Evolutionary conservation across 2,888 invertebrate genomes (phyloP), one percentile per base, ranked within the genome.

Genomic region (Drosophila imparisetae): DNA sequence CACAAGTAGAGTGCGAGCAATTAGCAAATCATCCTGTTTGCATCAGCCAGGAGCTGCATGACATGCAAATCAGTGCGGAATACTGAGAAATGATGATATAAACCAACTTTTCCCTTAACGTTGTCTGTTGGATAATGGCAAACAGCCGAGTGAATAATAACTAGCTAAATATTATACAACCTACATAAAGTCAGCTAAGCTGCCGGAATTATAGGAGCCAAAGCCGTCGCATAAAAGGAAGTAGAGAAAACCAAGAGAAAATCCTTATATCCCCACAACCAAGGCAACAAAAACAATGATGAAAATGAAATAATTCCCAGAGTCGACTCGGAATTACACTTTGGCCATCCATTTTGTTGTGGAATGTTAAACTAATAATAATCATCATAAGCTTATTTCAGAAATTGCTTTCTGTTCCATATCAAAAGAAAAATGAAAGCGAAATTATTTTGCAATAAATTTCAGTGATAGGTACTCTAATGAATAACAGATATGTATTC

Each of bases 111-210:
- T 4, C 24, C 11, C 24, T 18, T 48, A 8, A 21, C 11, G 15
- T 36, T 1, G 11, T 34, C 34, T 3, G 0, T 52, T 48, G 49
- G 34, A 13, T n/a, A 50, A 78, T 70, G 64, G 24, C 50, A 49
- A 67, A 70, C 74, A 78, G 74, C 54, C 64, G 58, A 64, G 48
- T 78, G 78, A 70, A 74, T 78, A 74, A 78, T 70, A 78, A 78
- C 77, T 74, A 61, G 57, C 73, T 72, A 66, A 77, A 77, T 73
- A 68, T 62, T 60, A 48, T 68, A 52, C 55, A 75, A 71, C 48
- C 75, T 42, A 54, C 60, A 60, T 60, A 68, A 55, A 70, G 36
- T 55, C 54, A 55, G 68, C 60, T 59, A 55, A 61, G 73, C 68
- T 60, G 72, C 21, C 21, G 52, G 65, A 55, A 71, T 71, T 75